Evolutionary conservation across 2,797 vertebrate genomes (phyloP).

Genomic region (Peromyscus aztecus): DNA sequence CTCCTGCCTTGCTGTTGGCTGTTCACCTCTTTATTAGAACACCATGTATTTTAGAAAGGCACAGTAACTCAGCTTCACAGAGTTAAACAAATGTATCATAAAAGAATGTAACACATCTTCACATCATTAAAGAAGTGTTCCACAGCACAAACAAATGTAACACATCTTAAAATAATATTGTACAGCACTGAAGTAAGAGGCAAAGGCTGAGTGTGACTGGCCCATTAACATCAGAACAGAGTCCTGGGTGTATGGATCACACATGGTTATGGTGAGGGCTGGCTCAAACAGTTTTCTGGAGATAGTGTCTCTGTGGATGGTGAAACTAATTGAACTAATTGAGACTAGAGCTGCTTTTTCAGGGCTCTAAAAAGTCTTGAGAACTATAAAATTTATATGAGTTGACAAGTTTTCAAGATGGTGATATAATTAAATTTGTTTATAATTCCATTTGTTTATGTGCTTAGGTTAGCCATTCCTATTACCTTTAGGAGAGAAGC

Average conservation of each 20-base stretch:
- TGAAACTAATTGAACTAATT: not conserved
- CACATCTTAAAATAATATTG: too few species aligned
- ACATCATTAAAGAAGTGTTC: too few species aligned
- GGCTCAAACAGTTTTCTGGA: not conserved
- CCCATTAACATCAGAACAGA: not conserved
- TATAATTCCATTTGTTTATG: not conserved
- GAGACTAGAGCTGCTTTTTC: not conserved
- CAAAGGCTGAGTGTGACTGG: not conserved
- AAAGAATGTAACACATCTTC: too few species aligned
- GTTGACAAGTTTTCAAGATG: not conserved
- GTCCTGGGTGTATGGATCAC: not conserved
- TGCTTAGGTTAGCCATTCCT: not conserved
- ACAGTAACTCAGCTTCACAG: too few species aligned
- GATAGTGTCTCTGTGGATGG: not conserved
- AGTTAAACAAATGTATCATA: too few species aligned
- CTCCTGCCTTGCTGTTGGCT: too few species aligned
- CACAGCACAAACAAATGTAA: too few species aligned
- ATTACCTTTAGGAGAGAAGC: not conserved
- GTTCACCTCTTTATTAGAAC: too few species aligned
- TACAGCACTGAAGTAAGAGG: not conserved
- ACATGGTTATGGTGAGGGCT: not conserved
- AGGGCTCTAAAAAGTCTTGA: not conserved
- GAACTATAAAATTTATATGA: not conserved
- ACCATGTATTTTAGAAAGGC: too few species aligned
- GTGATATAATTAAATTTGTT: not conserved